Percentiles rank a stretch among this genome's conserved stretches.
These are phyloP conservation scores for Sprattus sprattus DNA, from an alignment of 2,113 vertebrate genomes.

Conservation along the genomic window DNA sequence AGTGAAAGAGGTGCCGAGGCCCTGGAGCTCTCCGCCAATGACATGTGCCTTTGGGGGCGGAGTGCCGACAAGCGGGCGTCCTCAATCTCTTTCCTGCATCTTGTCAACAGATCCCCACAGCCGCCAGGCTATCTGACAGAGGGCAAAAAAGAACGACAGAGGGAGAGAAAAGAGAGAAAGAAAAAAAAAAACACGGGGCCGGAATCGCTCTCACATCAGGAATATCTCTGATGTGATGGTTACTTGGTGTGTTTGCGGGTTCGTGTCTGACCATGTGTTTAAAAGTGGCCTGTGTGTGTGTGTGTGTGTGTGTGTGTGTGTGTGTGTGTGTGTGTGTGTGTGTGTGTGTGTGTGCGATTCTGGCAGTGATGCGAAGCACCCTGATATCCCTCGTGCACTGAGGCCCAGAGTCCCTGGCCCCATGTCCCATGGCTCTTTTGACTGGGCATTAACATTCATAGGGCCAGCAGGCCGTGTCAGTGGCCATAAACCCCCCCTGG, in stretches of 20 bases:
- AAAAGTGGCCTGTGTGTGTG: conserved; percentile 22
- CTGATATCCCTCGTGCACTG: background rate
- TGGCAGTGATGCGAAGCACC: background rate
- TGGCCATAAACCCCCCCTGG: conserved; percentile 67
- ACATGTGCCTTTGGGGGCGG: conserved; percentile 26
- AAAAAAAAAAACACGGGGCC: conserved; percentile 27
- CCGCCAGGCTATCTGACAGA: conserved; percentile 3
- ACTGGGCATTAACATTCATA: conserved; percentile 76
- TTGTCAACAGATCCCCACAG: conserved; percentile 26
- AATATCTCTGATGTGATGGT: conserved; percentile 52
- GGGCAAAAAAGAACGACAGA: background rate
- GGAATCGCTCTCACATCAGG: conserved; percentile 54
- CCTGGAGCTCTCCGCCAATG: background rate
- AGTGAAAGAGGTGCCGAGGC: background rate
- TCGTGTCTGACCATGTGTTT: conserved; percentile 21
- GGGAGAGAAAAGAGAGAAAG: background rate
- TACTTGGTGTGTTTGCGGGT: conserved; percentile 28
- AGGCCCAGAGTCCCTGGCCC: conserved; percentile 13
- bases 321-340: conserved; percentile 9
- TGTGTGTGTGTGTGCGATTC: conserved; percentile 22
- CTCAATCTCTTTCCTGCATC: conserved; percentile 38
- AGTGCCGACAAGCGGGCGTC: conserved; percentile 27
- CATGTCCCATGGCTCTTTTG: conserved; percentile 46
- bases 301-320: conserved; percentile 37
- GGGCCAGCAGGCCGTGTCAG: conserved; percentile 70